Evolutionary conservation across 2,113 vertebrate genomes (phyloP).

Genomic region (Orientallactaga bullata): DNA sequence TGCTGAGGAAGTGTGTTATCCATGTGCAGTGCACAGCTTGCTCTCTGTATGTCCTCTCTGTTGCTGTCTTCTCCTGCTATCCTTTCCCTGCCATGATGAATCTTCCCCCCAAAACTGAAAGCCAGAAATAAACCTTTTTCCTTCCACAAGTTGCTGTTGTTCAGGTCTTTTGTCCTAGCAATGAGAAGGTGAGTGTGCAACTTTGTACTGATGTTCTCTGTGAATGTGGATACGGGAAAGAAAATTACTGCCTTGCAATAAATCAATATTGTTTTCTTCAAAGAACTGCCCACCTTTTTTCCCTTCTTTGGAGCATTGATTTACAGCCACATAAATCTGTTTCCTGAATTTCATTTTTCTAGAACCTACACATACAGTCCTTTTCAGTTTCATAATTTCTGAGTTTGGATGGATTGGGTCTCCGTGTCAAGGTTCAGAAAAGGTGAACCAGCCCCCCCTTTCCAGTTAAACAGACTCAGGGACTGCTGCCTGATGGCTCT

Average conservation of each 20-base stretch:
- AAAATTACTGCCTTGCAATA: slow-evolving; percentile 61
- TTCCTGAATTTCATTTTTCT: background rate
- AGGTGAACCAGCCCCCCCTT: background rate
- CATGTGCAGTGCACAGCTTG: too few relatives aligned
- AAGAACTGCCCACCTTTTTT: background rate
- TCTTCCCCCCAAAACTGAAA: too few relatives aligned
- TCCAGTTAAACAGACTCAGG: background rate
- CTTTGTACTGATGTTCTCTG: slow-evolving; percentile 8
- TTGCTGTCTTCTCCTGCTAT: too few relatives aligned
- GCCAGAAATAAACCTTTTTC: too few relatives aligned
- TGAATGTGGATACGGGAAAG: slow-evolving; percentile 59
- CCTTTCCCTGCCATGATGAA: too few relatives aligned
- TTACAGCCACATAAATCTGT: background rate
- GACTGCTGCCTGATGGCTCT: background rate
- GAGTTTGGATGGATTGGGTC: background rate
- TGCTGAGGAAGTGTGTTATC: too few relatives aligned
- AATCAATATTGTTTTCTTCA: background rate
- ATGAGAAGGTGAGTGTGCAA: too few relatives aligned
- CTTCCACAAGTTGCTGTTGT: too few relatives aligned
- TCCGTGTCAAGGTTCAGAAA: background rate
- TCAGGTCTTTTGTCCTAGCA: too few relatives aligned
- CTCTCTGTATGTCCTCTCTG: too few relatives aligned
- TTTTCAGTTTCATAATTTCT: background rate
- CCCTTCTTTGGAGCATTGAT: background rate
- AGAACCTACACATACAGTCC: background rate